A percentile compares a stretch with the other conserved stretches of the same genome.
Evolutionary conservation across 37 sponge, comb jelly and placozoan species (phyloP).

Genomic region (Axinella damicornis): DNA sequence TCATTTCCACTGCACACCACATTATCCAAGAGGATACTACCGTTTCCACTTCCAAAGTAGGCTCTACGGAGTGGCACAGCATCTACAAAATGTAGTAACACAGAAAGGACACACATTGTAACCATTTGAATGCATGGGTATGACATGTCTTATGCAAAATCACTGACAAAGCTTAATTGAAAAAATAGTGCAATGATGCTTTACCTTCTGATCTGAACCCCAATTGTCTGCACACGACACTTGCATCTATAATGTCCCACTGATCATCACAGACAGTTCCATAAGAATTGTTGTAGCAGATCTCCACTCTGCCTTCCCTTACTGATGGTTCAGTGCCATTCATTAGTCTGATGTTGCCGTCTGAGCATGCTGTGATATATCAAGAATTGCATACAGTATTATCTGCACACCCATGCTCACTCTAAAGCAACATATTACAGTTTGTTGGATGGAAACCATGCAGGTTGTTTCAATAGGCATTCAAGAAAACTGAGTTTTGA

Average conservation of each 20-base stretch:
- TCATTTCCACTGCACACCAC: slow-evolving; percentile 54
- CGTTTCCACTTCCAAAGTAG: slow-evolving; percentile 27
- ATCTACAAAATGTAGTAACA: background rate
- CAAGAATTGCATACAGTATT: too few species aligned
- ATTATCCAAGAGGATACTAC: slow-evolving; percentile 29
- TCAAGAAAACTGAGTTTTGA: too few species aligned
- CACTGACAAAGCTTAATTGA: too few species aligned
- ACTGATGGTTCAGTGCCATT: slow-evolving; percentile 17
- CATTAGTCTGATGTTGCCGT: slow-evolving; percentile 28
- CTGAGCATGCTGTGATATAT: slow-evolving; percentile 7
- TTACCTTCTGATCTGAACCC: background rate
- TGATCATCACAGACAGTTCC: slow-evolving; percentile 20
- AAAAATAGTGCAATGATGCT: too few species aligned
- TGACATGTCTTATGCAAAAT: too few species aligned
- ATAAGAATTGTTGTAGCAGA: background rate
- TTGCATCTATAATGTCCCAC: slow-evolving; percentile 6
- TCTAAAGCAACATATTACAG: too few species aligned
- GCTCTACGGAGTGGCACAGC: slow-evolving; percentile 15
- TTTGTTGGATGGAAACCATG: too few species aligned
- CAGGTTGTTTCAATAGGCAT: too few species aligned
- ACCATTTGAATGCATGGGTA: too few species aligned
- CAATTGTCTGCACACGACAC: background rate
- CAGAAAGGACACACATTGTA: too few species aligned
- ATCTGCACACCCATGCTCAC: too few species aligned
- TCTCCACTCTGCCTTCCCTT: slow-evolving; percentile 9